Percentiles rank a stretch among this genome's conserved stretches.
These are phyloP conservation scores for Xenopus tropicalis DNA, from an alignment of 2,113 vertebrate genomes.

Conservation along the genomic window DNA sequence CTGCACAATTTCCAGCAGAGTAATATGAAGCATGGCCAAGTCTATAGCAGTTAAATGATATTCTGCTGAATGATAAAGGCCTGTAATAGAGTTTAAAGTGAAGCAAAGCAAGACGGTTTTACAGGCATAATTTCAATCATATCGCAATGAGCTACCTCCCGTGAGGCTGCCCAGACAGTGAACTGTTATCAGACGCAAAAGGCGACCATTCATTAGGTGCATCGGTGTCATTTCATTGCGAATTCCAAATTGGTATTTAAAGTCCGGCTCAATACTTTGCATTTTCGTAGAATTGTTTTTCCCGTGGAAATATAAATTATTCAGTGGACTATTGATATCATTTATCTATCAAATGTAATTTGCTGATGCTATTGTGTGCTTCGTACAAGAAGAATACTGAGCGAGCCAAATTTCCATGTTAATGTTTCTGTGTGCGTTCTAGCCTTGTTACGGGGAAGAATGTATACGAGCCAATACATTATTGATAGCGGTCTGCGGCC, in stretches of 20 bases:
- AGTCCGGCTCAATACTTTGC: too few species aligned
- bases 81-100: slow-evolving; percentile 38
- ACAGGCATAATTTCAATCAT: slow-evolving; percentile 35
- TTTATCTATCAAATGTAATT: neutral
- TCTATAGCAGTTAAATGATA: neutral
- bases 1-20: slow-evolving; percentile 16
- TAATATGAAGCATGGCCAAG: slow-evolving; percentile 6
- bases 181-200: slow-evolving; percentile 3
- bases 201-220: neutral
- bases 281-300: too few species aligned
- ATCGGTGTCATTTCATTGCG: neutral
- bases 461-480: slow-evolving; percentile 38
- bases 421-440: neutral
- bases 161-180: neutral
- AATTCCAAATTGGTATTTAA: neutral
- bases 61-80: slow-evolving; percentile 20
- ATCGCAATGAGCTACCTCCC: slow-evolving; percentile 19
- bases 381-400: neutral
- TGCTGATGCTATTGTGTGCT: neutral
- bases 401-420: slow-evolving; percentile 1
- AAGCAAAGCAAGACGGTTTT: slow-evolving; percentile 14
- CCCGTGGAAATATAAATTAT: too few species aligned
- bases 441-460: slow-evolving; percentile 11
- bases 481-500: slow-evolving; percentile 33
- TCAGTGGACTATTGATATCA: neutral